Percentiles rank a stretch among this genome's conserved stretches.
These are phyloP conservation scores for Sebastes paucispinis DNA, from an alignment of 2,797 vertebrate species.

Conservation along the genomic window DNA sequence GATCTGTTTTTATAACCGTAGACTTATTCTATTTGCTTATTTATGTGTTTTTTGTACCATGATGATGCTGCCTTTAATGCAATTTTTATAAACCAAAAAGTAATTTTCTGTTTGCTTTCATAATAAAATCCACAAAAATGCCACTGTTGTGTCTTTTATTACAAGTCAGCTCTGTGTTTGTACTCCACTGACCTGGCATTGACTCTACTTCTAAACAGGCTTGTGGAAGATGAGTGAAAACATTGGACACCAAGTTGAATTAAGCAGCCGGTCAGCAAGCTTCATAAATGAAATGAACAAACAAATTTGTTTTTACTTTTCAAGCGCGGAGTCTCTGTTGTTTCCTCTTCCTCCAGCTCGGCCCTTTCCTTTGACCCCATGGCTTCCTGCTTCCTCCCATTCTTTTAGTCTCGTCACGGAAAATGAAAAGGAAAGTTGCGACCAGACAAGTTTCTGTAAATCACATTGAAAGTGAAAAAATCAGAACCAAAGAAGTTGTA, in stretches of 20 bases:
- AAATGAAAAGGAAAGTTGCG: conserved; percentile 23
- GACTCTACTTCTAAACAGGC: background rate
- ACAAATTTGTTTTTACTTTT: background rate
- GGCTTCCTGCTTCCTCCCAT: conserved; percentile 50
- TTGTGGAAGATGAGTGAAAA: background rate
- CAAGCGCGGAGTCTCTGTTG: background rate
- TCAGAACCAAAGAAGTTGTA: fast-evolving
- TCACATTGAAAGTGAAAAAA: background rate
- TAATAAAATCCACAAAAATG: background rate
- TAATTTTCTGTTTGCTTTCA: background rate
- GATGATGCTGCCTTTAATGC: background rate
- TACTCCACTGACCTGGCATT: background rate
- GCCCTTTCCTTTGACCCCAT: conserved; percentile 26
- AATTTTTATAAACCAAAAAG: background rate
- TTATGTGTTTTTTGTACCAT: background rate
- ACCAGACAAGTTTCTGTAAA: background rate
- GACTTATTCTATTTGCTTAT: background rate
- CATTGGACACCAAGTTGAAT: background rate
- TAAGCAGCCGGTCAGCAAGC: background rate
- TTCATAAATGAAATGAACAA: background rate
- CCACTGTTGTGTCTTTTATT: background rate
- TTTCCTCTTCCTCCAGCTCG: conserved; percentile 23
- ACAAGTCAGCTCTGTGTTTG: background rate
- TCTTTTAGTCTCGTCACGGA: background rate
- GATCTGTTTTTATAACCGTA: background rate